A percentile compares a stretch with the other conserved stretches of the same genome.
Conservation (phyloP, 2,113 vertebrate species). For the Ondatra zibethicus region DNA sequence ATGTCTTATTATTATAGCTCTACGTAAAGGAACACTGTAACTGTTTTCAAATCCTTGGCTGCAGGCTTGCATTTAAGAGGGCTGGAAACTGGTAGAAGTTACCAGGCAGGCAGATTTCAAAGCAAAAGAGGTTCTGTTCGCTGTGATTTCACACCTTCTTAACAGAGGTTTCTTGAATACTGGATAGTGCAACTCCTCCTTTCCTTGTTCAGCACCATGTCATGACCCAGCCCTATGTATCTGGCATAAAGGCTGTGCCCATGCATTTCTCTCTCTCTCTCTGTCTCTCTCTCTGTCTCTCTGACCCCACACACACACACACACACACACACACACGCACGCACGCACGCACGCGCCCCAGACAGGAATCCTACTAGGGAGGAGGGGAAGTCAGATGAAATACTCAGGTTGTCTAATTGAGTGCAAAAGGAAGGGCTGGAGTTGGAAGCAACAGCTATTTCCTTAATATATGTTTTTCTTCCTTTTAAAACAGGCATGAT, state of each 20-base stretch:
- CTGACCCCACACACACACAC: too few relatives aligned
- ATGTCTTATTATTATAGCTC: neutral
- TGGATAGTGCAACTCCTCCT: neutral
- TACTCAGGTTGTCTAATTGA: neutral
- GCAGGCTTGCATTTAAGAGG: neutral
- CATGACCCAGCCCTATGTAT: neutral
- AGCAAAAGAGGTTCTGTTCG: neutral
- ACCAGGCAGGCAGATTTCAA: neutral
- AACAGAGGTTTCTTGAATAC: neutral
- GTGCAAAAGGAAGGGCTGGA: neutral
- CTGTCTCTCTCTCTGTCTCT: too few relatives aligned
- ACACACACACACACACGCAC: too few relatives aligned
- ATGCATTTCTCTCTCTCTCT: too few relatives aligned
- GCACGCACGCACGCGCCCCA: too few relatives aligned
- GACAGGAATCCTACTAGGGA: neutral
- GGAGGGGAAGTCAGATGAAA: neutral
- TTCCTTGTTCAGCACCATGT: neutral
- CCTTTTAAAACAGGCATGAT: conserved; percentile 7
- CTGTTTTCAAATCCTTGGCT: neutral
- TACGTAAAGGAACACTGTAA: neutral
- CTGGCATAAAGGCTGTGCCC: neutral
- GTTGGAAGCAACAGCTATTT: neutral
- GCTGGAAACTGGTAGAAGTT: neutral
- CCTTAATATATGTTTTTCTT: neutral
- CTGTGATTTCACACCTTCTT: accelerated